Percentiles rank a stretch among this genome's conserved stretches.
phyloP scores from a whole-genome alignment of 1,140 invertebrate genomes.

The Drosophila pectinifera region DNA sequence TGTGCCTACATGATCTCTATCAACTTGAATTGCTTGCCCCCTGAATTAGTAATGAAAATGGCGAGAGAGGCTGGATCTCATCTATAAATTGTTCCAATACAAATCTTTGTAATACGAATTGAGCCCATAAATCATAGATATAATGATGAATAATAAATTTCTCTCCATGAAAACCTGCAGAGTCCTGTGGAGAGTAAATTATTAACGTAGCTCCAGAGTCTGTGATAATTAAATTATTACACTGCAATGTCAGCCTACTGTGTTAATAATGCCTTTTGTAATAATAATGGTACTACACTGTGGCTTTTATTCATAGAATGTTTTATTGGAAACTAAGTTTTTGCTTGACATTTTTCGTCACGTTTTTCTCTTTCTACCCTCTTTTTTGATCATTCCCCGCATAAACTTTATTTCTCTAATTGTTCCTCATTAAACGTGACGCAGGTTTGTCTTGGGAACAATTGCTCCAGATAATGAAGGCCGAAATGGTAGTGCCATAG shows the following conservation, averaged over 20 bases:
- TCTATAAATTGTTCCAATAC: background rate
- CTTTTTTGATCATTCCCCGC: too few species aligned
- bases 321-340: too few species aligned
- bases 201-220: background rate
- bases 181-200: background rate
- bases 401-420: too few species aligned
- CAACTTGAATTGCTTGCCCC: background rate
- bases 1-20: background rate
- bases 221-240: background rate
- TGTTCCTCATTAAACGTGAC: too few species aligned
- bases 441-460: too few species aligned
- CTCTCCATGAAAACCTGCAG: background rate
- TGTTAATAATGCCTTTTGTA: background rate
- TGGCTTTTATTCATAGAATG: too few species aligned
- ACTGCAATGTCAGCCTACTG: background rate
- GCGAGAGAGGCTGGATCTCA: background rate
- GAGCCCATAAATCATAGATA: background rate
- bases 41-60: background rate
- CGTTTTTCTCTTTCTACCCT: background rate
- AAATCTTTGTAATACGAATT: background rate
- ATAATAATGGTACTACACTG: too few species aligned
- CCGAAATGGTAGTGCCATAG: too few species aligned
- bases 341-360: too few species aligned
- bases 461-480: background rate
- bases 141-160: too few species aligned